Percentiles rank a stretch among this genome's conserved stretches.
These are phyloP conservation scores for Marmota flaviventris DNA, from an alignment of 2,113 vertebrate genomes.

Conservation along the genomic window DNA sequence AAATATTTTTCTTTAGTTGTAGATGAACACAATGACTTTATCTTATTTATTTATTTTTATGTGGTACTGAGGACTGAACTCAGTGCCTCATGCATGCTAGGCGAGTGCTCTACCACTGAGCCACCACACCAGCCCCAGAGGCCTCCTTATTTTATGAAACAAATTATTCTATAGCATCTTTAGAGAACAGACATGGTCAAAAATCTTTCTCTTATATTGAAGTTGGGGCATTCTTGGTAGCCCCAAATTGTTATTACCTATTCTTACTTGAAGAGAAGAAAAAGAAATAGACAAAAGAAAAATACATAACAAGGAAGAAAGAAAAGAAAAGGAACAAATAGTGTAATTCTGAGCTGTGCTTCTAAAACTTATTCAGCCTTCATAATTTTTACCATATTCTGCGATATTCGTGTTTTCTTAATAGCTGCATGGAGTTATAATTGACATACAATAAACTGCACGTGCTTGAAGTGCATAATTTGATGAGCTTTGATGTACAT, in stretches of 20 bases:
- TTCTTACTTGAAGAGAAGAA: neutral
- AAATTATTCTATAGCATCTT: neutral
- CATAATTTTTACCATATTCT: neutral
- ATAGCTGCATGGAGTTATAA: neutral
- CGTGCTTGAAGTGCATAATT: neutral
- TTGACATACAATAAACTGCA: neutral
- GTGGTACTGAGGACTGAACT: too few relatives aligned
- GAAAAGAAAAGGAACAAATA: neutral
- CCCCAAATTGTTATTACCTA: neutral
- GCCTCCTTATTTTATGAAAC: neutral
- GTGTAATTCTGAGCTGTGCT: neutral
- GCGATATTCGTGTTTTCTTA: neutral
- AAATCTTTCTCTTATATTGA: neutral
- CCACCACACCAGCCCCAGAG: too few relatives aligned
- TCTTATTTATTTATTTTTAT: too few relatives aligned
- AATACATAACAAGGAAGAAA: neutral
- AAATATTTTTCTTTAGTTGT: too few relatives aligned
- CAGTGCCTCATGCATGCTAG: too few relatives aligned
- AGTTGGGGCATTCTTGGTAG: neutral
- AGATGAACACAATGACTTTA: too few relatives aligned
- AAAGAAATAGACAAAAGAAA: neutral
- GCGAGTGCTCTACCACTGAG: too few relatives aligned
- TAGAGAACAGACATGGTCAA: neutral
- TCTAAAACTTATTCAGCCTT: neutral
- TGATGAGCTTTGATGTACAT: neutral